phyloP scores from a whole-genome alignment of 2,888 invertebrate genomes.

The Agrochola lychnidis region DNA sequence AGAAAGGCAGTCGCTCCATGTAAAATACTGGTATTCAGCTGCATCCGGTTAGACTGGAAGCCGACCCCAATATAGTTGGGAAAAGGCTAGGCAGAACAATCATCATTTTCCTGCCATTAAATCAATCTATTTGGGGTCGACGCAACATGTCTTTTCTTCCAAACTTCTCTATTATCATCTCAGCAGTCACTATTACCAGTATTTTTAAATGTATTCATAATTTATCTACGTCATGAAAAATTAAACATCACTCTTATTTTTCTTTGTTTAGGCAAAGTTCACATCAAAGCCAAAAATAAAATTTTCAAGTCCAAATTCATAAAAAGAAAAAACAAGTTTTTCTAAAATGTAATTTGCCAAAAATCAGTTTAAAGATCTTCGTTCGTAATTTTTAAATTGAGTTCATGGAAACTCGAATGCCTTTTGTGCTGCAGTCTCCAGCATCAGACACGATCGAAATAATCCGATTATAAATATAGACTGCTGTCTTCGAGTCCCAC shows the following conservation, averaged over 20 bases:
- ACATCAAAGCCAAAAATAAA: background rate
- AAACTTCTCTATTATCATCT: background rate
- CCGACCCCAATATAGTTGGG: too few species aligned
- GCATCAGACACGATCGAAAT: conserved; percentile 42
- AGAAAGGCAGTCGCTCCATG: too few species aligned
- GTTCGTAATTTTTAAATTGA: conserved; percentile 36
- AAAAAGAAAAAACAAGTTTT: background rate
- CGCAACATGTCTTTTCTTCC: too few species aligned
- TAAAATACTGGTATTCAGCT: too few species aligned
- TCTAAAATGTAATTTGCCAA: conserved; percentile 20
- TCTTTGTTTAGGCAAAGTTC: background rate
- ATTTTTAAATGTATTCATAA: background rate
- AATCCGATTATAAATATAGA: conserved; percentile 54
- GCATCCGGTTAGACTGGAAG: too few species aligned
- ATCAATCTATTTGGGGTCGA: too few species aligned
- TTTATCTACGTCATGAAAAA: background rate
- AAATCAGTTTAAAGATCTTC: conserved; percentile 12
- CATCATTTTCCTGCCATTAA: too few species aligned
- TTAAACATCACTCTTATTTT: background rate
- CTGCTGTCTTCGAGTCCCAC: conserved; percentile 31
- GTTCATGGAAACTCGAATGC: conserved; percentile 38
- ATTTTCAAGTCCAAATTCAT: background rate
- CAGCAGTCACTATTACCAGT: too few species aligned
- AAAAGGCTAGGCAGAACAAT: too few species aligned
- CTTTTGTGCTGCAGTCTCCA: conserved; percentile 40